These are phyloP conservation scores for Syngnathus rostellatus DNA, from an alignment of 2,797 vertebrate species.

Conservation along the genomic window DNA sequence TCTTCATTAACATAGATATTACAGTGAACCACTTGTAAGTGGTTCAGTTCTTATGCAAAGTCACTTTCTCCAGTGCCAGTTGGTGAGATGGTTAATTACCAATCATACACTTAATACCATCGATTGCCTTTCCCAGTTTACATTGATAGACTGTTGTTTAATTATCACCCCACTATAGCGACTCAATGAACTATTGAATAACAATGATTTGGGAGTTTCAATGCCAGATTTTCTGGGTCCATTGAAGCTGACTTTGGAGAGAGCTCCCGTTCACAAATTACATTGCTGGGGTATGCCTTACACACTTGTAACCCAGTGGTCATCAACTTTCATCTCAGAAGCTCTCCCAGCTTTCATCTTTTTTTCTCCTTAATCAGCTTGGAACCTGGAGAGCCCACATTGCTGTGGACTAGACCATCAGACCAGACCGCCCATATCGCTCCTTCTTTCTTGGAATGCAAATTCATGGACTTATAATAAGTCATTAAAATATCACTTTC, in stretches of 20 bases:
- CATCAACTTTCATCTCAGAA: slow-evolving; percentile 36
- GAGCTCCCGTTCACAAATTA: slow-evolving; percentile 30
- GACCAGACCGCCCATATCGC: slow-evolving; percentile 20
- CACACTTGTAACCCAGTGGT: slow-evolving; percentile 16
- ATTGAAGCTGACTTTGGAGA: slow-evolving; percentile 15
- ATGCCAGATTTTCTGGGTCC: slow-evolving; percentile 31
- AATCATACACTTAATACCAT: slow-evolving; percentile 57
- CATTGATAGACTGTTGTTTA: slow-evolving; percentile 58
- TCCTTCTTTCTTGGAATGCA: slow-evolving; percentile 20
- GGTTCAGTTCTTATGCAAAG: slow-evolving; percentile 22
- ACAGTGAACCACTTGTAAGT: background rate
- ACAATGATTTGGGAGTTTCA: slow-evolving; percentile 60
- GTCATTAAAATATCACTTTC: slow-evolving; percentile 41
- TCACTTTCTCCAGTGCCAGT: slow-evolving; percentile 42
- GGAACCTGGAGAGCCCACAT: slow-evolving; percentile 1
- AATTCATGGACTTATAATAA: slow-evolving; percentile 37
- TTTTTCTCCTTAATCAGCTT: slow-evolving; percentile 5
- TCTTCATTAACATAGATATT: background rate
- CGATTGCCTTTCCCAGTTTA: slow-evolving; percentile 30
- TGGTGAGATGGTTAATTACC: slow-evolving; percentile 49
- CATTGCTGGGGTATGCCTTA: slow-evolving; percentile 29
- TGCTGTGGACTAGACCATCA: slow-evolving; percentile 6
- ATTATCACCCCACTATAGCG: slow-evolving; percentile 60
- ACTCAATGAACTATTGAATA: slow-evolving; percentile 67
- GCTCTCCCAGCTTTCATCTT: slow-evolving; percentile 9